Conservation (phyloP, 92 coral and sea anemone genomes). For the Phenganax subtilis region DNA sequence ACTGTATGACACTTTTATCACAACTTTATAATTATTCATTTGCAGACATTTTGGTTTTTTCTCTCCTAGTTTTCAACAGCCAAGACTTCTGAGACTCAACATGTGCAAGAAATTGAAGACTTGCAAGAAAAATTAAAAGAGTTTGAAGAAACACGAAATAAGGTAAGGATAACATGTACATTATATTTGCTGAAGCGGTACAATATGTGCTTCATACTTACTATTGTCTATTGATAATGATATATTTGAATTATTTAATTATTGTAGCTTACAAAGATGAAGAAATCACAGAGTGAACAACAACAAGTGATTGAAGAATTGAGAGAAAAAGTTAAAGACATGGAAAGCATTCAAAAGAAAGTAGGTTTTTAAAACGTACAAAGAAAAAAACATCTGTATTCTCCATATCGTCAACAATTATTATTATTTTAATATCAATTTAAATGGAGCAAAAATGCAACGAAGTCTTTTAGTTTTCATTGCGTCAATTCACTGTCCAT, state of each 20-base stretch:
- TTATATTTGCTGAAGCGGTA: too few relatives aligned
- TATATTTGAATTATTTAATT: background rate
- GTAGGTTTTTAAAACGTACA: conserved; percentile 32
- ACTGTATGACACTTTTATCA: background rate
- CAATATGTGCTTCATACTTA: background rate
- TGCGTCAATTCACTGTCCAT: background rate
- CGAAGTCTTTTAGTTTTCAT: background rate
- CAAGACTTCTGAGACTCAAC: conserved; percentile 58
- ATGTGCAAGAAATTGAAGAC: conserved; percentile 58
- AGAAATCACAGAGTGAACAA: conserved; percentile 54
- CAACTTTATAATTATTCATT: background rate
- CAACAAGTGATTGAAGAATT: conserved; percentile 56
- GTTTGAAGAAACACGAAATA: conserved; percentile 61
- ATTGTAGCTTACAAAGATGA: conserved; percentile 53
- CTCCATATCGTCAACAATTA: background rate
- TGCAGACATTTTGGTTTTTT: background rate
- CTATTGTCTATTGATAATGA: too few relatives aligned
- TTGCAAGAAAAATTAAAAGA: conserved; percentile 70
- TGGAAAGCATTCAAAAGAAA: conserved; percentile 59
- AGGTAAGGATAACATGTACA: conserved; percentile 44
- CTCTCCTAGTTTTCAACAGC: conserved; percentile 48
- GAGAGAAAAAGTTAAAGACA: conserved; percentile 58
- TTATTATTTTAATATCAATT: background rate
- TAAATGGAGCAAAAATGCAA: background rate
- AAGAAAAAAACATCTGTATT: background rate